These are phyloP conservation scores for Cantharis flavilabris DNA, from an alignment of 2,888 invertebrate genomes.

Conservation along the genomic window DNA sequence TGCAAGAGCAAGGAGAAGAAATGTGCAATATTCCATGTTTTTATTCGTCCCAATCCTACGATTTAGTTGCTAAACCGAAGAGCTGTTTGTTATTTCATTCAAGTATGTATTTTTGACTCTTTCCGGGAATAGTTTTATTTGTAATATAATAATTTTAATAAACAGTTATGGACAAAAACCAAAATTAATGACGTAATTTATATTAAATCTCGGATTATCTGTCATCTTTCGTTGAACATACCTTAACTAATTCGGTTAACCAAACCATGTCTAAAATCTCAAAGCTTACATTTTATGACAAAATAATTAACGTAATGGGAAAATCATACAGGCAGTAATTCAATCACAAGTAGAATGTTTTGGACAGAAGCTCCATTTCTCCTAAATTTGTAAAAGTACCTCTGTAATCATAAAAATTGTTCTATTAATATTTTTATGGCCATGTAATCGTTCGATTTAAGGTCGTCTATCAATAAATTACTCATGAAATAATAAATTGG, in stretches of 20 bases:
- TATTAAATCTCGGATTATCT: not conserved
- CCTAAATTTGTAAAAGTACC: not conserved
- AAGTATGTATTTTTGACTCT: conserved; percentile 10
- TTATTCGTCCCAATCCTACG: conserved; percentile 6
- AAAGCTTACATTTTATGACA: not conserved
- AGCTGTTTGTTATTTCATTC: not conserved
- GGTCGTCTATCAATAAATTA: not conserved
- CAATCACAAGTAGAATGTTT: not conserved
- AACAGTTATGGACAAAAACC: not conserved
- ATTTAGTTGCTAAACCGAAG: conserved; percentile 5
- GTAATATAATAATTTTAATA: not conserved
- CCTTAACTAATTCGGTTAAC: not conserved
- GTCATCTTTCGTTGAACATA: not conserved
- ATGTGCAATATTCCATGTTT: conserved; percentile 14
- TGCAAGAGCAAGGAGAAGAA: conserved; percentile 6
- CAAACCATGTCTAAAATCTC: not conserved
- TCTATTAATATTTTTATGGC: not conserved
- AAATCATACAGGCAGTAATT: not conserved
- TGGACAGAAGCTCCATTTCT: not conserved
- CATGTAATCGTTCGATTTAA: not conserved
- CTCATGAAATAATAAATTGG: not conserved
- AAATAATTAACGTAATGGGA: not conserved
- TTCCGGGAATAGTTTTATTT: not conserved
- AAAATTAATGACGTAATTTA: not conserved
- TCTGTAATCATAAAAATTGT: not conserved